Percentiles rank a stretch among this genome's conserved stretches.
Conservation (phyloP, 2,113 vertebrate species). For the Esox niger region DNA sequence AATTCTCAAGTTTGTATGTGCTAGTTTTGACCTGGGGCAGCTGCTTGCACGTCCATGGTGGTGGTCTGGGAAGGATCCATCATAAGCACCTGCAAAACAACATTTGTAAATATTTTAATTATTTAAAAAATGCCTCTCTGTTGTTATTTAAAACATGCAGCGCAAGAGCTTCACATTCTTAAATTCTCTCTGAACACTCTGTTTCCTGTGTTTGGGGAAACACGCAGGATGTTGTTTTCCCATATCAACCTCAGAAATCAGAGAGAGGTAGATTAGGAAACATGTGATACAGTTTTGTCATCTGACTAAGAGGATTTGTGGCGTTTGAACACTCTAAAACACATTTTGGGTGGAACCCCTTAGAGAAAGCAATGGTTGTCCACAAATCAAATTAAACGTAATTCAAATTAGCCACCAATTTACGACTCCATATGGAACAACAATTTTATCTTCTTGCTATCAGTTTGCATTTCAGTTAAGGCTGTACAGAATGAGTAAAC, state of each 20-base stretch:
- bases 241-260: too few species aligned
- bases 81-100: too few species aligned
- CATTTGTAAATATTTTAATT: too few species aligned
- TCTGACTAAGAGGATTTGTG: slow-evolving; percentile 26
- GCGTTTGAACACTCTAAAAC: slow-evolving; percentile 18
- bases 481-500: neutral
- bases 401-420: slow-evolving; percentile 38
- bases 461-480: slow-evolving; percentile 7
- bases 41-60: too few species aligned
- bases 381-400: slow-evolving; percentile 40
- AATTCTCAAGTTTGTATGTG: too few species aligned
- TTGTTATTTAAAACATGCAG: too few species aligned
- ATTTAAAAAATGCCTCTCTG: too few species aligned
- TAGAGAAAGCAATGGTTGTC: slow-evolving; percentile 40
- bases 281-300: slow-evolving; percentile 38
- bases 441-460: slow-evolving; percentile 13
- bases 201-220: neutral
- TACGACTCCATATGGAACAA: slow-evolving; percentile 17
- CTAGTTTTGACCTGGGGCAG: too few species aligned
- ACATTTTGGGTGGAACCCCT: neutral
- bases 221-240: neutral
- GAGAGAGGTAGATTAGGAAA: neutral
- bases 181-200: too few species aligned
- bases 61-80: too few species aligned
- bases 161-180: too few species aligned